Evolutionary conservation across 2,113 vertebrate species (phyloP).

Genomic region (Bos javanicus): DNA sequence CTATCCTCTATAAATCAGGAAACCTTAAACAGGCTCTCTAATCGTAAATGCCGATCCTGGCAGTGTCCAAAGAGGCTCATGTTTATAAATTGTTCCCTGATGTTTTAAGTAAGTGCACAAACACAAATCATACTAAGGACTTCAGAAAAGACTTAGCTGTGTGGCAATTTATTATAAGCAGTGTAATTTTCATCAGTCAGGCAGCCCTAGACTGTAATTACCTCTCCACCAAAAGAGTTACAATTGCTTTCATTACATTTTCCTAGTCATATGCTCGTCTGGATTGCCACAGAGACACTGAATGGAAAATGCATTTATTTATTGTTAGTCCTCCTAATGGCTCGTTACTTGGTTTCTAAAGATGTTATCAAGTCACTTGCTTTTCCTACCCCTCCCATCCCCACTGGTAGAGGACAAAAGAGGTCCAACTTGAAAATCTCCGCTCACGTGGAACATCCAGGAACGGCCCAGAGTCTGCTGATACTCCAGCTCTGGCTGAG

Average conservation of each 20-base stretch:
- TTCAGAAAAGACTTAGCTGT: conserved; percentile 69
- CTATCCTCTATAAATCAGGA: conserved; percentile 78
- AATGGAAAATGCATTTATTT: conserved; percentile 48
- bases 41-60: conserved; percentile 73
- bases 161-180: conserved; percentile 70
- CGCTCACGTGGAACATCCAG: not conserved
- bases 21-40: conserved; percentile 70
- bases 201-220: conserved; percentile 66
- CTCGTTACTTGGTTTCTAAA: conserved; percentile 61
- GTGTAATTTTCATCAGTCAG: conserved; percentile 72
- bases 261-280: conserved; percentile 49
- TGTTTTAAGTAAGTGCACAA: conserved; percentile 79
- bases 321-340: conserved; percentile 28
- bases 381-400: not conserved
- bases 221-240: conserved; percentile 48
- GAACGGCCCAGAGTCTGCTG: not conserved
- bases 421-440: not conserved
- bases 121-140: conserved; percentile 69
- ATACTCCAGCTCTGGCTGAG: not conserved
- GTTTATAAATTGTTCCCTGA: conserved; percentile 79
- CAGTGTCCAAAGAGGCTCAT: conserved; percentile 70
- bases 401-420: conserved; percentile 5
- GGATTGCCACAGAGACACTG: conserved; percentile 44
- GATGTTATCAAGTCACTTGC: conserved; percentile 40
- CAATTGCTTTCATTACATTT: conserved; percentile 68